phyloP scores from a whole-genome alignment of 2,888 invertebrate genomes.

The Cacoxenus indagator region DNA sequence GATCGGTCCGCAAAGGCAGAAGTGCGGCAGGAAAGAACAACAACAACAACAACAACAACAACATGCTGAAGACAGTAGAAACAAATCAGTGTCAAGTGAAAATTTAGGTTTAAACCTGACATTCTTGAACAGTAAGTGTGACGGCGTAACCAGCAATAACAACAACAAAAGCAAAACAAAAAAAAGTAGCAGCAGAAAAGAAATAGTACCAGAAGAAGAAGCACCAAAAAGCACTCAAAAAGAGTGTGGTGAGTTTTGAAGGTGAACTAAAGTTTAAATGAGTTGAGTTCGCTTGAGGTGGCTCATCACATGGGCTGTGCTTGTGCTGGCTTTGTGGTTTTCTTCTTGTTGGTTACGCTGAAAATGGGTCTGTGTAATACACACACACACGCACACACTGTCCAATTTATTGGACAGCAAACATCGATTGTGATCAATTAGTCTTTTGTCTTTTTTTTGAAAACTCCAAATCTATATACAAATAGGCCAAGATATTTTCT shows the following conservation, averaged over 20 bases:
- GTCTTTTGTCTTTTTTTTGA: too few species aligned
- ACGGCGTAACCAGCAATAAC: background rate
- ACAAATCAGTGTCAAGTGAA: slow-evolving; percentile 24
- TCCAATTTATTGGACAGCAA: too few species aligned
- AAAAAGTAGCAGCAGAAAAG: background rate
- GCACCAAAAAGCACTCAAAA: too few species aligned
- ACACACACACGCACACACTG: too few species aligned
- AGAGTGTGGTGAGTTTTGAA: background rate
- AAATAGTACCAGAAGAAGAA: too few species aligned
- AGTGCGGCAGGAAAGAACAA: background rate
- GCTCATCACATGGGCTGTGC: too few species aligned
- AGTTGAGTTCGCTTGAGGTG: background rate
- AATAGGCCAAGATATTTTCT: too few species aligned
- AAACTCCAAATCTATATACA: too few species aligned
- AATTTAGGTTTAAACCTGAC: slow-evolving; percentile 34
- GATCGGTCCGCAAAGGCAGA: background rate
- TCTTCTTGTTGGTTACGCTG: too few species aligned
- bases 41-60: slow-evolving; percentile 17
- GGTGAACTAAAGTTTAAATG: background rate
- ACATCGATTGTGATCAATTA: too few species aligned
- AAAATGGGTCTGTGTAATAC: too few species aligned
- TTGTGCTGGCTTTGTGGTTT: too few species aligned
- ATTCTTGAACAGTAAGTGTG: slow-evolving; percentile 8
- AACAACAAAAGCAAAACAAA: background rate
- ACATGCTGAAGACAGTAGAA: slow-evolving; percentile 3